Percentiles rank a stretch among this genome's conserved stretches.
Evolutionary conservation across 1,140 invertebrate species (phyloP).

Genomic region (Lysiphlebus fabarum): DNA sequence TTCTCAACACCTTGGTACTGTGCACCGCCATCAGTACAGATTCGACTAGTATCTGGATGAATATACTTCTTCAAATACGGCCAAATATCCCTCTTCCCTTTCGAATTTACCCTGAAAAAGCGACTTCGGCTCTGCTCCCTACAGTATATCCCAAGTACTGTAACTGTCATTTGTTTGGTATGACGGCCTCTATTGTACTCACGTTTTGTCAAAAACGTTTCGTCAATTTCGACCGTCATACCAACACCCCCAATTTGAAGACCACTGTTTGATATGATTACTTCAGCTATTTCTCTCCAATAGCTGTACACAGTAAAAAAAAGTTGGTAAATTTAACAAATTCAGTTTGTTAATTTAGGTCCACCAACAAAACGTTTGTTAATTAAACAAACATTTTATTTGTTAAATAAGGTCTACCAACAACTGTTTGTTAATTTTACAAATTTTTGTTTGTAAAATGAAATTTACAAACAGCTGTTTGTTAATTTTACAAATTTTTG

Average conservation of each 20-base stretch:
- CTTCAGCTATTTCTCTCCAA: background rate
- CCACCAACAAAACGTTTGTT: too few relatives aligned
- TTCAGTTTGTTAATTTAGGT: too few relatives aligned
- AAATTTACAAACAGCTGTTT: too few relatives aligned
- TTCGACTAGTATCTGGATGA: background rate
- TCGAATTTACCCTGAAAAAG: constrained; percentile 19
- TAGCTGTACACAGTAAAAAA: too few relatives aligned
- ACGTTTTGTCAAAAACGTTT: constrained; percentile 25
- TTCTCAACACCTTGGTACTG: constrained; percentile 20
- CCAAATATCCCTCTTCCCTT: constrained; percentile 19
- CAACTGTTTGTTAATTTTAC: too few relatives aligned
- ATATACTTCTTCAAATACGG: constrained; percentile 21
- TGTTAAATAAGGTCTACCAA: too few relatives aligned
- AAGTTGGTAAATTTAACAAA: too few relatives aligned
- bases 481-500: too few relatives aligned
- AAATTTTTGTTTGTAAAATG: too few relatives aligned
- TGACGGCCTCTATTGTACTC: constrained; percentile 23
- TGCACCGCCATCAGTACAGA: constrained; percentile 23
- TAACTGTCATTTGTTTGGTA: constrained; percentile 23
- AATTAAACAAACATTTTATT: too few relatives aligned
- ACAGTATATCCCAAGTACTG: constrained; percentile 22
- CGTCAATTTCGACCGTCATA: constrained; percentile 24
- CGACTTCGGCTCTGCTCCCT: constrained; percentile 19
- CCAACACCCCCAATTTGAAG: background rate
- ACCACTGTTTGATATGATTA: background rate